These are phyloP conservation scores for Hypercompe scribonia DNA, from an alignment of 2,888 invertebrate genomes.

Conservation along the genomic window DNA sequence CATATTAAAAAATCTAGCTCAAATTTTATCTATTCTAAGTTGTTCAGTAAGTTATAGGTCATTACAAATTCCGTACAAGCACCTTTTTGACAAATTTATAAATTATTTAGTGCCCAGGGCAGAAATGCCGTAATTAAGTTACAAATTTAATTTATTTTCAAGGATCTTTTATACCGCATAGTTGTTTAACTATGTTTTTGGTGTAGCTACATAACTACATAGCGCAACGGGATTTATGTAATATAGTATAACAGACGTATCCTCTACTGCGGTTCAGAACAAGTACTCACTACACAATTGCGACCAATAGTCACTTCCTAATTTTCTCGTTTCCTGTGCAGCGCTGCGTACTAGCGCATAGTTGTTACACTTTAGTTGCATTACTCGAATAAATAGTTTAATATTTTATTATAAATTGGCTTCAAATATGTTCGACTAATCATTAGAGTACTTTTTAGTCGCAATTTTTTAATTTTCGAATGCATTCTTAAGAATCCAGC, in stretches of 20 bases:
- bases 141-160: constrained; percentile 14
- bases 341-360: constrained; percentile 34
- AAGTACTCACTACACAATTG: constrained; percentile 69
- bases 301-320: constrained; percentile 82
- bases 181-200: background rate
- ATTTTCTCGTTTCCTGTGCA: constrained; percentile 80
- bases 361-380: constrained; percentile 12
- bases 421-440: background rate
- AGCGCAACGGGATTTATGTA: constrained; percentile 4
- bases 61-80: background rate
- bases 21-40: background rate
- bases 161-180: background rate
- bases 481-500: background rate
- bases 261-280: constrained; percentile 27
- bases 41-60: background rate
- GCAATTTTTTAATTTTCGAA: background rate
- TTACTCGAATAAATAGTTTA: background rate
- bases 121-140: constrained; percentile 10
- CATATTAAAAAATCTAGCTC: background rate
- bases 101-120: background rate
- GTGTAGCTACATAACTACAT: background rate
- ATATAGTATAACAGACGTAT: background rate
- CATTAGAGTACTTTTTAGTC: background rate
- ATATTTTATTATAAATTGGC: background rate
- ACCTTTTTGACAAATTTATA: too few species aligned